Evolutionary conservation across 23 tunicate genomes (phyloP), one percentile per base, ranked within the genome.

Genomic region (Pegea sp.): DNA sequence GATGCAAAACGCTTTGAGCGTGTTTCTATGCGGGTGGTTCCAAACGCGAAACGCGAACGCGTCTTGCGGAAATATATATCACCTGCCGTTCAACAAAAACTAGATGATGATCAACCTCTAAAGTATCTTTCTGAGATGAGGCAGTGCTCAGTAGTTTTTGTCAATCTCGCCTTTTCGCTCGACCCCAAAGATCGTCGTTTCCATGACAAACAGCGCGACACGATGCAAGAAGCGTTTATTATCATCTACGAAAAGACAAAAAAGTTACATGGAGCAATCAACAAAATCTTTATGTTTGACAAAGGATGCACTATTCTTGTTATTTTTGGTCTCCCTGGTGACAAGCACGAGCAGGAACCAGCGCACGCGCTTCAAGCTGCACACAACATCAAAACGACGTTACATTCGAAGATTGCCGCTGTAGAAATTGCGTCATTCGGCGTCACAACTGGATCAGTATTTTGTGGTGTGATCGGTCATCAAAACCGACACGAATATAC

Each of bases 281-380:
- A 91, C 53, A 91, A 91, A 57, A 75, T 91, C 1, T 91, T 91
- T 65, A 79, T 91, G 93, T 91, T 91, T 59, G 99, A 91, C 75
- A 91, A 91, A 60, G 96, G 88, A 3, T 91, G 99, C 54, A 91
- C 99, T 5, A 73, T 91, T 53, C 64, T 91, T 2, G 68, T 74
- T 31, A 81, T 81, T 29, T 91, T 77, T 60, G 99, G 99, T 33
- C 51, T 91, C 28, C 99, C 99, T 8, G 99, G 99, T 29, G 71
- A 77, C 29, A 91, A 91, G 38, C 91, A 91, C 62, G 99, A 91
- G 42, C 74, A 74, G 43, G 99, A 91, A 48, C 93, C 99, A 1
- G 99, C 99, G 3, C 68, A 78, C 48, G 99, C 99, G 2, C 62
- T 91, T 38, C 79, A 78, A 62, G 91, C 86, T 13, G 77, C 99